A percentile compares a stretch with the other conserved stretches of the same genome.
phyloP scores from a whole-genome alignment of 2,113 vertebrate genomes.

The Lipotes vexillifer region DNA sequence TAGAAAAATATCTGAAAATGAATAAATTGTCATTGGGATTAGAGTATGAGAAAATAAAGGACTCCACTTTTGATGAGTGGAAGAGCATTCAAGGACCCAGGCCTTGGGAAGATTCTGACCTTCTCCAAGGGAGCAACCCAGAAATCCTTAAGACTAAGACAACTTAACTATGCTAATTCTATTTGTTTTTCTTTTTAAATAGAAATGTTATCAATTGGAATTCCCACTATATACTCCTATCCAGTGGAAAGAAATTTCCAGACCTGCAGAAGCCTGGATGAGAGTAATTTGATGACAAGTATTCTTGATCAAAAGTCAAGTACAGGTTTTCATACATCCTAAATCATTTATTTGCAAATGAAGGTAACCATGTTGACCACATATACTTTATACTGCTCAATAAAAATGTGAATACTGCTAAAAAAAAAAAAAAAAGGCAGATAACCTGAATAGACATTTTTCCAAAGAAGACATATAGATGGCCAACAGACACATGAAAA shows the following conservation, averaged over 20 bases:
- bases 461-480: neutral
- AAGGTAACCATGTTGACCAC: neutral
- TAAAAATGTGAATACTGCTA: constrained; percentile 57
- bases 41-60: constrained; percentile 92
- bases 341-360: constrained; percentile 18
- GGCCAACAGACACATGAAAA: neutral
- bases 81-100: constrained; percentile 95
- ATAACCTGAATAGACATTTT: neutral
- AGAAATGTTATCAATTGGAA: constrained; percentile 26
- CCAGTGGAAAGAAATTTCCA: neutral
- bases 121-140: constrained; percentile 84
- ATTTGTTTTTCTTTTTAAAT: neutral
- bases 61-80: constrained; percentile 87
- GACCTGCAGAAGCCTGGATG: neutral
- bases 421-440: no score
- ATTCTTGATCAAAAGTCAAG: constrained; percentile 41
- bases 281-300: constrained; percentile 35
- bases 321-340: constrained; percentile 38
- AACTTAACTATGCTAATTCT: constrained; percentile 60
- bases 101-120: constrained; percentile 91
- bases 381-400: constrained; percentile 40
- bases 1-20: constrained; percentile 83
- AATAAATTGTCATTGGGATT: constrained; percentile 86
- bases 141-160: constrained; percentile 68
- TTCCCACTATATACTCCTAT: neutral